These are phyloP conservation scores for Eublepharis macularius DNA, from an alignment of 2,113 vertebrate species.

Conservation along the genomic window DNA sequence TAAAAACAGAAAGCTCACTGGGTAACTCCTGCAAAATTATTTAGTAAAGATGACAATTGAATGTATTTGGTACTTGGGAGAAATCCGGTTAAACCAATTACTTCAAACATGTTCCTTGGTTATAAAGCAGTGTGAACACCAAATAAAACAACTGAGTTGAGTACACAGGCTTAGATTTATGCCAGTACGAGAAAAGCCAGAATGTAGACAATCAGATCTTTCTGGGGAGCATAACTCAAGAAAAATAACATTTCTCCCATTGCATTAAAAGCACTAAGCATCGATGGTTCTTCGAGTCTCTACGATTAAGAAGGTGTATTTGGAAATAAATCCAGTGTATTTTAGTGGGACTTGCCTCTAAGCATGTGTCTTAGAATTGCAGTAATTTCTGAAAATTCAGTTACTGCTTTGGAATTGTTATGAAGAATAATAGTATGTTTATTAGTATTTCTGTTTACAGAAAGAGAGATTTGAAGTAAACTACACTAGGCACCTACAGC, in stretches of 20 bases:
- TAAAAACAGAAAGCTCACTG: background rate
- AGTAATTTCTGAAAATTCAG: background rate
- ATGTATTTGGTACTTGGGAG: background rate
- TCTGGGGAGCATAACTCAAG: background rate
- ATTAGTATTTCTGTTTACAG: background rate
- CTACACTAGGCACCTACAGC: background rate
- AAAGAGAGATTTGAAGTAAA: background rate
- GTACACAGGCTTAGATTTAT: background rate
- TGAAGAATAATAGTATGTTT: background rate
- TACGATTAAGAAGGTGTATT: background rate
- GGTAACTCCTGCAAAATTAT: background rate
- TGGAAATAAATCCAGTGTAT: background rate
- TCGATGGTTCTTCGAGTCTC: background rate
- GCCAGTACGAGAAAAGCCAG: background rate
- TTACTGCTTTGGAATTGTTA: background rate
- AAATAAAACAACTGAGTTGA: background rate
- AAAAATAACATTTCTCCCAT: background rate
- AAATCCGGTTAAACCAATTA: constrained; percentile 27
- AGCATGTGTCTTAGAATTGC: background rate
- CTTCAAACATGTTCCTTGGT: constrained; percentile 14
- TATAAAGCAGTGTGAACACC: background rate
- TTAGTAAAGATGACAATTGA: constrained; percentile 19
- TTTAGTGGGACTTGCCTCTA: background rate
- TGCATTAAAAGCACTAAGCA: background rate
- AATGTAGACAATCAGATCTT: background rate